These are phyloP conservation scores for Bubalus kerabau DNA, from an alignment of 2,113 vertebrate species.

Conservation along the genomic window DNA sequence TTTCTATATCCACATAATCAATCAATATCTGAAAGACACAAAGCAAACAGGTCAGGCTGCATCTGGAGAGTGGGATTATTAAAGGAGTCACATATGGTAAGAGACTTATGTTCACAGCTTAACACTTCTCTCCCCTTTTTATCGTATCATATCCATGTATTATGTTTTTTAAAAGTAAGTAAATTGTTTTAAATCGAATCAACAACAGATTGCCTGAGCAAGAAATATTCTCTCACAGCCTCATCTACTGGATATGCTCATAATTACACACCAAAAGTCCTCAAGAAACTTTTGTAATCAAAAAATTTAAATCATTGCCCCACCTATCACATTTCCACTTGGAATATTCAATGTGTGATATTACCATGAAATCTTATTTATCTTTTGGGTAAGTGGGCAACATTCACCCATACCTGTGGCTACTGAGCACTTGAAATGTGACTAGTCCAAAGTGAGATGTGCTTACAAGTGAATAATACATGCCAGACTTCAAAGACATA, in stretches of 20 bases:
- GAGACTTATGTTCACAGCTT: background rate
- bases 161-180: background rate
- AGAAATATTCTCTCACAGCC: background rate
- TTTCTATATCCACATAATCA: background rate
- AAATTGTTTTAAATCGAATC: background rate
- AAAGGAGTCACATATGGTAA: background rate
- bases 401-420: background rate
- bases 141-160: background rate
- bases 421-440: background rate
- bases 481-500: background rate
- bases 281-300: slow-evolving; percentile 1
- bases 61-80: background rate
- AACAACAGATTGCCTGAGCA: background rate
- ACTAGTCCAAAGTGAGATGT: background rate
- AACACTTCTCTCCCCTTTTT: background rate
- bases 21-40: background rate
- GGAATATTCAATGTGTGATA: background rate
- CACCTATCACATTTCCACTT: background rate
- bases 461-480: background rate
- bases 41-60: background rate
- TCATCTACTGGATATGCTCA: background rate
- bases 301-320: background rate
- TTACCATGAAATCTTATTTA: background rate
- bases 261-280: background rate
- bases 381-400: background rate